A percentile compares a stretch with the other conserved stretches of the same genome.
Evolutionary conservation across 2,888 invertebrate species (phyloP).

Genomic region (Epiperipatus broadwayi): DNA sequence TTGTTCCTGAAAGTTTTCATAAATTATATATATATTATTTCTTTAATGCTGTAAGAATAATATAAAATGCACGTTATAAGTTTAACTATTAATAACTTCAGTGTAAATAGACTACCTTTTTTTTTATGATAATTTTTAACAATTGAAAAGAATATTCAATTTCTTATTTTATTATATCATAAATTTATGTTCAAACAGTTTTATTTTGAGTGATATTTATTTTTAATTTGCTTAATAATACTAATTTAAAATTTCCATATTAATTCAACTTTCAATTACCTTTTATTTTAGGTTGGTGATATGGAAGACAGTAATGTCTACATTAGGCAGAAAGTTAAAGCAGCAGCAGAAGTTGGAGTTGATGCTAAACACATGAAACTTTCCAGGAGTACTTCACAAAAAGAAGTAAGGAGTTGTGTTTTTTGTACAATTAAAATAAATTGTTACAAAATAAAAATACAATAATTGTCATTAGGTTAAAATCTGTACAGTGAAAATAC

Average conservation of each 20-base stretch:
- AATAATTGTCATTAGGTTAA: no score
- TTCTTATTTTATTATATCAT: neutral
- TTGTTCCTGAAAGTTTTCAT: no score
- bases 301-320: conserved; percentile 96
- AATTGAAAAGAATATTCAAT: neutral
- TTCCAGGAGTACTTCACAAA: conserved; percentile 57
- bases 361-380: conserved; percentile 55
- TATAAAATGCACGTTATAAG: no score
- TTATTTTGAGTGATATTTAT: conserved; percentile 17
- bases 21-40: no score
- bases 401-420: conserved; percentile 42
- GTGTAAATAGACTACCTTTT: no score
- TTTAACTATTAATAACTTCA: no score
- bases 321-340: conserved; percentile 83
- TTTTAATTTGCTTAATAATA: conserved; percentile 18
- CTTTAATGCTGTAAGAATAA: no score
- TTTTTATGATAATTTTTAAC: neutral
- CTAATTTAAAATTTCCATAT: conserved; percentile 7
- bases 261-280: neutral
- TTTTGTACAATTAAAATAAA: no score
- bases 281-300: conserved; percentile 65
- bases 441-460: no score
- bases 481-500: no score
- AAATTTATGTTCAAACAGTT: conserved; percentile 7
- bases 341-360: conserved; percentile 77